phyloP scores from a whole-genome alignment of 2,113 vertebrate species.

The Rhinolophus ferrumequinum region DNA sequence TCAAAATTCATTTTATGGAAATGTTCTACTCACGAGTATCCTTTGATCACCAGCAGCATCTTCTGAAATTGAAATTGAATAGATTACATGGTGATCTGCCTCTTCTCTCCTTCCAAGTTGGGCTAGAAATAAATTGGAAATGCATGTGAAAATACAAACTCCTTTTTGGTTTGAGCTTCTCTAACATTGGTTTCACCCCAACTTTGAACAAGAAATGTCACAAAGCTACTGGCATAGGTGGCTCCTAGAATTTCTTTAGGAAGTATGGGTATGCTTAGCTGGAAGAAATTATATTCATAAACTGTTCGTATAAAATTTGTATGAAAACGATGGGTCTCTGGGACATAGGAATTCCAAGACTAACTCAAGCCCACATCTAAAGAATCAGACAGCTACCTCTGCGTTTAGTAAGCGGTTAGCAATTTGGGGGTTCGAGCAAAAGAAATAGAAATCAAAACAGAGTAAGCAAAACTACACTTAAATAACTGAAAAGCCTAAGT shows the following conservation, averaged over 20 bases:
- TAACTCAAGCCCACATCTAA: not conserved
- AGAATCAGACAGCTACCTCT: not conserved
- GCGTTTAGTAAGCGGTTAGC: not conserved
- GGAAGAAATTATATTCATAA: not conserved
- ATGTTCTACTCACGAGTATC: conserved; percentile 53
- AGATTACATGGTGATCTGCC: conserved; percentile 59
- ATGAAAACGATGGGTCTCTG: not conserved
- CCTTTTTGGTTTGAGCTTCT: not conserved
- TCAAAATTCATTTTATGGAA: conserved; percentile 80
- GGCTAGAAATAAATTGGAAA: conserved; percentile 42
- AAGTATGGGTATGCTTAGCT: not conserved
- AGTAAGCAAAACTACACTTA: not conserved
- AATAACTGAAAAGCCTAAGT: not conserved
- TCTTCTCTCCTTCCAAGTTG: conserved; percentile 7
- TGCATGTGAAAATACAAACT: not conserved
- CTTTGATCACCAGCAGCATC: conserved; percentile 66
- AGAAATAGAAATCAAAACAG: not conserved
- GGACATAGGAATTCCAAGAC: not conserved
- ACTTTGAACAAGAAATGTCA: not conserved
- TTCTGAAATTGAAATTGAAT: conserved; percentile 72
- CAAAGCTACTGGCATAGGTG: not conserved
- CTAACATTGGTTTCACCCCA: not conserved
- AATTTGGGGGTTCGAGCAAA: not conserved
- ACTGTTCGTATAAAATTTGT: not conserved
- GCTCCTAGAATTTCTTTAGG: not conserved